Evolutionary conservation across 2,888 invertebrate species (phyloP), one percentile per base, ranked within the genome.

Genomic region (Ennomos fuscantarius): DNA sequence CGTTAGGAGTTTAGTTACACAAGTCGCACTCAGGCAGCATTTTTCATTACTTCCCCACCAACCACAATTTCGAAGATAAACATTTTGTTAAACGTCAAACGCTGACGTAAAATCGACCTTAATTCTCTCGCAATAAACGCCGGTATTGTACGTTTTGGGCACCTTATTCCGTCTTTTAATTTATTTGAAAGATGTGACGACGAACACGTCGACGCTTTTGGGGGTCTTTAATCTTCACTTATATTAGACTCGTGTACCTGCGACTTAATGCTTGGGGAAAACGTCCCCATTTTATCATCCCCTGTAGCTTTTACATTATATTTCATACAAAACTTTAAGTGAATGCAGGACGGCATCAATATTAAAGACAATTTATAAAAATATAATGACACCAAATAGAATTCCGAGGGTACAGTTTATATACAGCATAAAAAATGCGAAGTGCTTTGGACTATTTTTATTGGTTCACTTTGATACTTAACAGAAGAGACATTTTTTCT

Each of bases 211-310:
- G 74, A 73, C 76, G 71, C 71, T 78, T 78, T 75, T 69, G 71
- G 76, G 70, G 73, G 74, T 73, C 73, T 77, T 80, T 81, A 78
- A 82, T 81, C 80, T 79, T 73, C 72, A 72, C 72, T 74, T 76
- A 72, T 77, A 78, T 80, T 70, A 66, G 66, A 71, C 70, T 69
- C 66, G 67, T 66, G 66, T 69, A 68, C 65, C 58, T 61, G 59
- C 55, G 55, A 62, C 55, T 55, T 52, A 50, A 49, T 60, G 46
- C 62, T 60, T 49, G 46, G 59, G 48, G 52, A 40, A 53, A 49
- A 32, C 35, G 34, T 50, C 49, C 47, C 50, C 57, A 32, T 47
- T 55, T 37, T 47, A 46, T 48, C 43, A 49, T 60, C 13, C 49
- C 48, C 36, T 34, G 15, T 49, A 45, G 33, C 40, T 46, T 55